Conservation (phyloP, 2,113 vertebrate genomes). For the Brachypodius melanocephalos region DNA sequence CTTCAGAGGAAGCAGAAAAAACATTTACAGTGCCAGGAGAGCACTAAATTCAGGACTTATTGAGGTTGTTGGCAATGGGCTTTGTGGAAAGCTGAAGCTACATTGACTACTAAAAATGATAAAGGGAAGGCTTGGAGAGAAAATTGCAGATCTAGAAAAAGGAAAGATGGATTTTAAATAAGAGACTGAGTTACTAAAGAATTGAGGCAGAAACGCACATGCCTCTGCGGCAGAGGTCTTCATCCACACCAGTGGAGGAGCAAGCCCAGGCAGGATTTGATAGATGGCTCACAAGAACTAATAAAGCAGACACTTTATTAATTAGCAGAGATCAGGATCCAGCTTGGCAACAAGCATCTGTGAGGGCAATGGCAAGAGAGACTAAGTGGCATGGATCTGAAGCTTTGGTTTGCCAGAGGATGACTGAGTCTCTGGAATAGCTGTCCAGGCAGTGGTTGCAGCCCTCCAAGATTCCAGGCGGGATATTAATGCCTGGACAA, state of each 20-base stretch:
- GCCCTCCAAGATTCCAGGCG: neutral
- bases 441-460: neutral
- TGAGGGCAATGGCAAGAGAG: neutral
- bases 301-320: neutral
- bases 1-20: neutral
- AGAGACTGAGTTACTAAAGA: neutral
- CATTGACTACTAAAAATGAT: neutral
- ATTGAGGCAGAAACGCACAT: neutral
- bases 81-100: neutral
- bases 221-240: neutral
- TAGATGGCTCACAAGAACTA: neutral
- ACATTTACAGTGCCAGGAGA: neutral
- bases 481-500: fast-evolving
- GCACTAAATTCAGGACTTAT: neutral
- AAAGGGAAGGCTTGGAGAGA: neutral
- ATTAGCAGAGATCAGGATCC: neutral
- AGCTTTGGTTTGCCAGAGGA: neutral
- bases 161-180: neutral
- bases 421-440: neutral
- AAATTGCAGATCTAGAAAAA: neutral
- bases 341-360: neutral
- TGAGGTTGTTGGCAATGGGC: neutral
- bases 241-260: fast-evolving
- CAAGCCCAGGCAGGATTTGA: neutral
- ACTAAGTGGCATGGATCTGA: neutral